Percentiles rank a stretch among this genome's conserved stretches.
These are phyloP conservation scores for Rhyacichthys aspro DNA, from an alignment of 2,797 vertebrate genomes.

Conservation along the genomic window DNA sequence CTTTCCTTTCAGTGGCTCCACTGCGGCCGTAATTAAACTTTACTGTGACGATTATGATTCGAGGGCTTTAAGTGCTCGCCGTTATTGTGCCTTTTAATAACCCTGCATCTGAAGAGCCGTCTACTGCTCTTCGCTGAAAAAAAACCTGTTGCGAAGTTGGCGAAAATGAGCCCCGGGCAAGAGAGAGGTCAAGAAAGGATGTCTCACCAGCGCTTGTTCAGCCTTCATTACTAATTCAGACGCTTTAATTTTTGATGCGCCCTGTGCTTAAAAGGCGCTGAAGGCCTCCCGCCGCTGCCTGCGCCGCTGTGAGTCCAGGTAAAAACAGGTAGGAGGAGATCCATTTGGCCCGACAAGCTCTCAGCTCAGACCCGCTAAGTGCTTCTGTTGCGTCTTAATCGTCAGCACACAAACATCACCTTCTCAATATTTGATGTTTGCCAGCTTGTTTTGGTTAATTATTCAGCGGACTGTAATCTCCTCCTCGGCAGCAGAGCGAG, in stretches of 20 bases:
- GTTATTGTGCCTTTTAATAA: conserved; percentile 30
- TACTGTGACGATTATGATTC: not conserved
- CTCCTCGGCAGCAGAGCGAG: conserved; percentile 49
- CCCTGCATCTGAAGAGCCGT: conserved; percentile 2
- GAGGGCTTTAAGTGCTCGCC: not conserved
- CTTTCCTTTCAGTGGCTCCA: conserved; percentile 5
- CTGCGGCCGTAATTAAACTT: conserved; percentile 15
- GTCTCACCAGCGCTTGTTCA: conserved; percentile 67
- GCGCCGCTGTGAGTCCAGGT: conserved; percentile 62
- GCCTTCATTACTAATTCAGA: conserved; percentile 75
- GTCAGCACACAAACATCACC: conserved; percentile 78
- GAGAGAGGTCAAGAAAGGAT: conserved; percentile 64
- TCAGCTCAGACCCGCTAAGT: conserved; percentile 52
- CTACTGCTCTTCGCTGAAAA: conserved; percentile 1
- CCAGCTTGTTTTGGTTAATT: conserved; percentile 83
- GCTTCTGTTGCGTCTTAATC: conserved; percentile 72
- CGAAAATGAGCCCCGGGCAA: conserved; percentile 10
- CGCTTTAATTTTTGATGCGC: conserved; percentile 69
- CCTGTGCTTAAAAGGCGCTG: conserved; percentile 59
- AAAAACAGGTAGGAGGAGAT: conserved; percentile 50
- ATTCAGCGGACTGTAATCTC: conserved; percentile 78
- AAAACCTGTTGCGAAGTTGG: conserved; percentile 60
- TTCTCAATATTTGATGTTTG: conserved; percentile 81
- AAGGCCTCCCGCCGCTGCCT: conserved; percentile 42
- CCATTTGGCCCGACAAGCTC: conserved; percentile 66